Conservation (phyloP, 1,140 invertebrate species). For the Berghia stephanieae region DNA sequence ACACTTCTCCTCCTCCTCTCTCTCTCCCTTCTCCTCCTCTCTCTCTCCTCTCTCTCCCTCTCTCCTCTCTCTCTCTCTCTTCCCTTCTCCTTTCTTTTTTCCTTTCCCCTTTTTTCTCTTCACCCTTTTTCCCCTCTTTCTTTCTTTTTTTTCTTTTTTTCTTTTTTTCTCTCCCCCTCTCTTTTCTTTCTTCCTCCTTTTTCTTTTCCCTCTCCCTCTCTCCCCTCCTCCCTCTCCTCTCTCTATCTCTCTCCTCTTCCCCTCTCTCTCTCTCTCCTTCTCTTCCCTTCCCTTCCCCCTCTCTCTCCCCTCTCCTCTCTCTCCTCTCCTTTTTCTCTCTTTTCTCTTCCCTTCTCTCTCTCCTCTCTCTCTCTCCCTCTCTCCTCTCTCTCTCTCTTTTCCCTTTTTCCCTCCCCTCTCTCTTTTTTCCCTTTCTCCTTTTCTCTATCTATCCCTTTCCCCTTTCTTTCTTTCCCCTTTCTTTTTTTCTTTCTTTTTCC, state of each 20-base stretch:
- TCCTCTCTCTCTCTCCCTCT: too few relatives aligned
- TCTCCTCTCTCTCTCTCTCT: background rate
- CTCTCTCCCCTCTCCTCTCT: too few relatives aligned
- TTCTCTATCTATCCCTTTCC: too few relatives aligned
- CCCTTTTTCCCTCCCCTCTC: too few relatives aligned
- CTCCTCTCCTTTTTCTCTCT: too few relatives aligned
- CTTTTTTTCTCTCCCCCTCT: background rate
- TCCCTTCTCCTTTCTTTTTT: background rate
- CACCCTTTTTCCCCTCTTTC: slow-evolving; percentile 3
- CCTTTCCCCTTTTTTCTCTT: background rate
- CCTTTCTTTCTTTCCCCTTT: too few relatives aligned
- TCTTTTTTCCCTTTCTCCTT: too few relatives aligned
- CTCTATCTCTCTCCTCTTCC: background rate
- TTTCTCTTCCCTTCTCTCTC: too few relatives aligned
- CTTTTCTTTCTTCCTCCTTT: background rate
- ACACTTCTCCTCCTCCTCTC: slow-evolving; percentile 26
- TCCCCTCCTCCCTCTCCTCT: background rate
- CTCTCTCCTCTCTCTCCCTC: slow-evolving; percentile 11
- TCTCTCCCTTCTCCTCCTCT: slow-evolving; percentile 5
- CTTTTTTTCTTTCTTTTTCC: too few relatives aligned
- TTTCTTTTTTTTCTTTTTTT: slow-evolving; percentile 17
- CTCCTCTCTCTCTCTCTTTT: too few relatives aligned
- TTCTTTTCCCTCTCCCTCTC: slow-evolving; percentile 9
- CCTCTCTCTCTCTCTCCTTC: slow-evolving; percentile 17
- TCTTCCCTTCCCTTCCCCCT: background rate